These are phyloP conservation scores for Paratilapia polleni DNA, from an alignment of 2,113 vertebrate species.

Conservation along the genomic window DNA sequence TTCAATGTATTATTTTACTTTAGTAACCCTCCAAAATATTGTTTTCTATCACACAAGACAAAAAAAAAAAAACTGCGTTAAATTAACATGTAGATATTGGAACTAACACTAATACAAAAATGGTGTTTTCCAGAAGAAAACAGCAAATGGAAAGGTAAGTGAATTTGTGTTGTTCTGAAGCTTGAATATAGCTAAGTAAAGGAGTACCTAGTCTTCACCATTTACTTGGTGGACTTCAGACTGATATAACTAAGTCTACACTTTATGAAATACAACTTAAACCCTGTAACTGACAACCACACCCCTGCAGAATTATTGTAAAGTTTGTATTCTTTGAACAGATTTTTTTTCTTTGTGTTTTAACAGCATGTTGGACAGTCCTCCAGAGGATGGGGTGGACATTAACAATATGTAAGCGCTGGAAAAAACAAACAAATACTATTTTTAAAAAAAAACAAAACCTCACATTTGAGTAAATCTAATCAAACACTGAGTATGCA, in stretches of 20 bases:
- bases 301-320: background rate
- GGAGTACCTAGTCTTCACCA: background rate
- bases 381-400: background rate
- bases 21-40: background rate
- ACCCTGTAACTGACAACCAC: background rate
- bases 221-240: background rate
- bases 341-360: background rate
- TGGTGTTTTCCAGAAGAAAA: background rate
- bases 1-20: background rate
- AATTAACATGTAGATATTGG: no score
- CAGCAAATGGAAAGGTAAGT: background rate
- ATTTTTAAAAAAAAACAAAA: no score
- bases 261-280: background rate
- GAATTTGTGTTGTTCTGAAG: background rate
- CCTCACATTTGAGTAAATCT: background rate
- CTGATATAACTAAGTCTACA: background rate
- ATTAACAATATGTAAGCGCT: background rate
- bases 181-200: background rate
- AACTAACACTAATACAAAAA: background rate
- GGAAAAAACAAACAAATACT: background rate
- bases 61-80: background rate
- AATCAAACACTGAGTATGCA: constrained; percentile 20
- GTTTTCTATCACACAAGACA: background rate
- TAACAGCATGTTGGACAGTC: background rate
- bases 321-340: background rate